These are phyloP conservation scores for Melopsittacus undulatus DNA, from an alignment of 2,797 vertebrate species.

Conservation along the genomic window DNA sequence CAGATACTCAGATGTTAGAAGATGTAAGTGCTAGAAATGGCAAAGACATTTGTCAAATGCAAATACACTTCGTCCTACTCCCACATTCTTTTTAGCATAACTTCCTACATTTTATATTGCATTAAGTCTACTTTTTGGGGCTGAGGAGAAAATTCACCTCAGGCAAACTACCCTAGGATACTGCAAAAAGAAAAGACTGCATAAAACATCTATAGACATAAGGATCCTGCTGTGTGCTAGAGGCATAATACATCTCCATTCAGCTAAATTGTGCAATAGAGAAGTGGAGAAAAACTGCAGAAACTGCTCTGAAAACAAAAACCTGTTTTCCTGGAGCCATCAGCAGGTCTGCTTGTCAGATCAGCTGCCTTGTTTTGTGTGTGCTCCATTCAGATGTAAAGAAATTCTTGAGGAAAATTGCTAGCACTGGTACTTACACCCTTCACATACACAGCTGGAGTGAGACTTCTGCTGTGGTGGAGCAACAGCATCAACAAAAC, in stretches of 20 bases:
- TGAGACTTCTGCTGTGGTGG: background rate
- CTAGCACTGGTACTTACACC: slow-evolving; percentile 38
- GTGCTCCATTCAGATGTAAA: slow-evolving; percentile 43
- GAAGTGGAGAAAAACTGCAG: slow-evolving; percentile 21
- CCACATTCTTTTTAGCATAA: background rate
- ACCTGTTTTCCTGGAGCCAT: slow-evolving; percentile 38
- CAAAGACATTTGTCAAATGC: background rate
- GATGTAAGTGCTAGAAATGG: background rate
- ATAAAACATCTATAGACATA: slow-evolving; percentile 9
- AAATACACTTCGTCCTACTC: background rate
- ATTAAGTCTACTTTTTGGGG: background rate
- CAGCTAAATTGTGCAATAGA: slow-evolving; percentile 2
- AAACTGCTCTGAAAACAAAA: slow-evolving; percentile 58
- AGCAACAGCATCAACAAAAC: slow-evolving; percentile 7
- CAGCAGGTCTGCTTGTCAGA: slow-evolving; percentile 52
- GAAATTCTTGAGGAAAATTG: slow-evolving; percentile 42
- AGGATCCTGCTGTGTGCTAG: slow-evolving; percentile 33
- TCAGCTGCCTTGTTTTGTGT: background rate
- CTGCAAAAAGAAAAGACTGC: background rate
- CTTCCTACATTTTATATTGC: background rate
- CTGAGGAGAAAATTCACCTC: background rate
- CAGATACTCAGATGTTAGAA: background rate
- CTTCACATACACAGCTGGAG: background rate
- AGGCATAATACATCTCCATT: slow-evolving; percentile 14
- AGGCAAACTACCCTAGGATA: background rate